These are phyloP conservation scores for Drosophila virilis DNA, from an alignment of 1,140 invertebrate species.

Conservation along the genomic window DNA sequence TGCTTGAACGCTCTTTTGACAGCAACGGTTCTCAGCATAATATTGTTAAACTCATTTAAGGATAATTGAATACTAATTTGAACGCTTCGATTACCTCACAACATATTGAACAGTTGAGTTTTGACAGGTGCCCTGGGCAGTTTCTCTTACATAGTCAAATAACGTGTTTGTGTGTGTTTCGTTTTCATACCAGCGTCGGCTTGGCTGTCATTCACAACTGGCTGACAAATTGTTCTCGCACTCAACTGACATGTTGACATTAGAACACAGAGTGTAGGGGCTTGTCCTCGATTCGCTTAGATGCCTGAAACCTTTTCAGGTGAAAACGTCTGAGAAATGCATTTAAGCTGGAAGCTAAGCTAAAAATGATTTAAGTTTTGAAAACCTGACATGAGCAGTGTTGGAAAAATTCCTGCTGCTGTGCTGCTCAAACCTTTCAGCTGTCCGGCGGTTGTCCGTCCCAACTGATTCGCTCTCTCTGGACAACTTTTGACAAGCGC, in stretches of 20 bases:
- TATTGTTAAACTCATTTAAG: slow-evolving; percentile 42
- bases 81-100: slow-evolving; percentile 48
- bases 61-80: slow-evolving; percentile 78
- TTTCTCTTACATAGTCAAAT: slow-evolving; percentile 27
- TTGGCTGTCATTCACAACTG: slow-evolving; percentile 80
- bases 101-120: slow-evolving; percentile 42
- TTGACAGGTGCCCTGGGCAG: slow-evolving; percentile 43
- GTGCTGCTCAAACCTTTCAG: too few relatives aligned
- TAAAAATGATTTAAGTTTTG: slow-evolving; percentile 24
- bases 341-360: slow-evolving; percentile 30
- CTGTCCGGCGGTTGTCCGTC: too few relatives aligned
- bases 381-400: slow-evolving; percentile 17
- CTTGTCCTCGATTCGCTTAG: slow-evolving; percentile 3
- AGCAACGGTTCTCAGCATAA: too few relatives aligned
- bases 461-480: too few relatives aligned
- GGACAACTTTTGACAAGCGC: background rate
- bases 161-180: slow-evolving; percentile 5
- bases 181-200: slow-evolving; percentile 42
- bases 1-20: background rate
- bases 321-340: slow-evolving; percentile 26
- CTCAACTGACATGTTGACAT: slow-evolving; percentile 71
- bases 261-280: background rate
- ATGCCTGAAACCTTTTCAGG: slow-evolving; percentile 15
- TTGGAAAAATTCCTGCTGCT: too few relatives aligned
- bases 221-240: slow-evolving; percentile 80